phyloP scores from a whole-genome alignment of 2,888 invertebrate genomes.

The Petrophora chlorosata region DNA sequence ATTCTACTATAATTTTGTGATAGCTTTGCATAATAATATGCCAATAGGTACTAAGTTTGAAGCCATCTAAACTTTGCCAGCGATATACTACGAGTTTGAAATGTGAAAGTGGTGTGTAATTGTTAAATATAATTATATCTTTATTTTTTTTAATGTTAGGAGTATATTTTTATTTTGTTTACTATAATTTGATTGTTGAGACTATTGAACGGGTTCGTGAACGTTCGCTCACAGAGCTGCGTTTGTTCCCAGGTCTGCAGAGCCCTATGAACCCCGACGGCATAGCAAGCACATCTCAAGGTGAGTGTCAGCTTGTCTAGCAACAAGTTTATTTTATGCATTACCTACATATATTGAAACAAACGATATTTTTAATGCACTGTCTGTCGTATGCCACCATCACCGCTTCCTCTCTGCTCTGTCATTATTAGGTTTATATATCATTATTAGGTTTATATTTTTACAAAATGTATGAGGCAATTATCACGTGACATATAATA shows the following conservation, averaged over 20 bases:
- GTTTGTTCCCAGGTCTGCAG: slow-evolving; percentile 82
- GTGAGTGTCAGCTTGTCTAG: slow-evolving; percentile 86
- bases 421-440: slow-evolving; percentile 83
- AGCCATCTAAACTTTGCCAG: too few relatives aligned
- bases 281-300: slow-evolving; percentile 93
- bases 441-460: slow-evolving; percentile 75
- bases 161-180: slow-evolving; percentile 1
- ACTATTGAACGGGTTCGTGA: slow-evolving; percentile 22
- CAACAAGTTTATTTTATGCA: slow-evolving; percentile 82
- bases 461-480: slow-evolving; percentile 80
- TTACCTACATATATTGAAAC: slow-evolving; percentile 82
- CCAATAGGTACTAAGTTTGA: too few relatives aligned
- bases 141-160: not conserved
- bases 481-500: slow-evolving; percentile 79
- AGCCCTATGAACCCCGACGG: slow-evolving; percentile 87
- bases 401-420: slow-evolving; percentile 85
- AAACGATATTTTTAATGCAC: slow-evolving; percentile 84
- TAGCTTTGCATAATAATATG: too few relatives aligned
- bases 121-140: not conserved
- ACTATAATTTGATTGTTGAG: slow-evolving; percentile 7
- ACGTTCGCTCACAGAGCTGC: slow-evolving; percentile 37
- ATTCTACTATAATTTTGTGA: too few relatives aligned
- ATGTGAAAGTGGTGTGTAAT: not conserved
- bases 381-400: slow-evolving; percentile 85
- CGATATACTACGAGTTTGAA: not conserved